Conservation (phyloP, 1,140 invertebrate species). For the Drosophila yakuba region DNA sequence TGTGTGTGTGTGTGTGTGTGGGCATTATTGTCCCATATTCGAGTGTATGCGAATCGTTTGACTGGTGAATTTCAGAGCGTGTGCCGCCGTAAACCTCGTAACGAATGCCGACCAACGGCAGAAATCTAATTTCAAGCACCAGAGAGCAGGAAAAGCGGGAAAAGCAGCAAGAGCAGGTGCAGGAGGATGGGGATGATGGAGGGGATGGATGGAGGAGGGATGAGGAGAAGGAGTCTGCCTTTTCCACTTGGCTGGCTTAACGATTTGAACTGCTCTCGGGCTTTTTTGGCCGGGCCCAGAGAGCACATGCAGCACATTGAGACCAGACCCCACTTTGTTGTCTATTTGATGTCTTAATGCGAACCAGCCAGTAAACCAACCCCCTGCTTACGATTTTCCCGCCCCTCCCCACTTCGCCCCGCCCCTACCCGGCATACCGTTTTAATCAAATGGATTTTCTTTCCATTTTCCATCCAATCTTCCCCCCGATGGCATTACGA, state of each 20-base stretch:
- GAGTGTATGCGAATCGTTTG: constrained; percentile 5
- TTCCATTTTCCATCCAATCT: constrained; percentile 32
- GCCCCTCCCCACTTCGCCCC: neutral
- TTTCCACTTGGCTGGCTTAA: constrained; percentile 51
- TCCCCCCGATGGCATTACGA: constrained; percentile 7
- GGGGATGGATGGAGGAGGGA: constrained; percentile 10
- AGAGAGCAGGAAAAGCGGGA: constrained; percentile 24
- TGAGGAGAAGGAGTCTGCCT: constrained; percentile 31
- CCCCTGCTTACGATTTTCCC: constrained; percentile 14
- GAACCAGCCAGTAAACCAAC: constrained; percentile 9
- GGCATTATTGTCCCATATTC: neutral
- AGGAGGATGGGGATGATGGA: neutral
- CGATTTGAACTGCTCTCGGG: constrained; percentile 44
- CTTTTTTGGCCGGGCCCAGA: constrained; percentile 20
- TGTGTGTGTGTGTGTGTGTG: no score
- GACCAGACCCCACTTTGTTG: constrained; percentile 18
- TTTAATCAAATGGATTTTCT: constrained; percentile 51
- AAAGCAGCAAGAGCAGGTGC: constrained; percentile 27
- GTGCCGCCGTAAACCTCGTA: constrained; percentile 43
- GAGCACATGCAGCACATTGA: neutral
- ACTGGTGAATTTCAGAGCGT: constrained; percentile 14
- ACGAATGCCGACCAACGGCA: constrained; percentile 45
- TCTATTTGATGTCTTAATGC: constrained; percentile 54
- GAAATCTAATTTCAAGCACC: constrained; percentile 55
- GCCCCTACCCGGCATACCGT: constrained; percentile 4